Percentiles rank a stretch among this genome's conserved stretches.
These are phyloP conservation scores for Zingel zingel DNA, from an alignment of 2,113 vertebrate genomes.

Conservation along the genomic window DNA sequence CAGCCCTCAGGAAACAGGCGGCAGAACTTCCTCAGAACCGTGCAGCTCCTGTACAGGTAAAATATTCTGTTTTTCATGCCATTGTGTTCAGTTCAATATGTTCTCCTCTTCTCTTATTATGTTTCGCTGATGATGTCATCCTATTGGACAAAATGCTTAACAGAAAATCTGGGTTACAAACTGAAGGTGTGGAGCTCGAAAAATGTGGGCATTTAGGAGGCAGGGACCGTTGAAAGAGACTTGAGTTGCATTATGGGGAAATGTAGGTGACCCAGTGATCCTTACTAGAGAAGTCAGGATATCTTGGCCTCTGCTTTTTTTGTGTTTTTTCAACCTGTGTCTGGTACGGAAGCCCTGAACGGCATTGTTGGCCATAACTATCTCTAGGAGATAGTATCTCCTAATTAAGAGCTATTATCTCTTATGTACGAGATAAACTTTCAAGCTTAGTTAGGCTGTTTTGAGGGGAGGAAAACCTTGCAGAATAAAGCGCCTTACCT, in stretches of 20 bases:
- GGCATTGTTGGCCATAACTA: too few relatives aligned
- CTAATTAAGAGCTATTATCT: too few relatives aligned
- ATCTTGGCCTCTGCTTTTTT: not conserved
- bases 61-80: not conserved
- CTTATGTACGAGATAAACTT: too few relatives aligned
- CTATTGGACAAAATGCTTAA: not conserved
- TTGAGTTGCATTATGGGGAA: conserved; percentile 1
- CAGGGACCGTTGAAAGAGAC: too few relatives aligned
- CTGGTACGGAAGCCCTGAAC: too few relatives aligned
- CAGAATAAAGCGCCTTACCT: too few relatives aligned
- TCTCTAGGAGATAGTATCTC: too few relatives aligned
- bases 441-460: too few relatives aligned
- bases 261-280: not conserved
- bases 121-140: not conserved
- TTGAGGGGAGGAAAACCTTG: too few relatives aligned
- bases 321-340: not conserved
- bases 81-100: not conserved
- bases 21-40: conserved; percentile 23
- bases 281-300: not conserved
- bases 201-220: not conserved
- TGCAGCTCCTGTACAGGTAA: conserved; percentile 66
- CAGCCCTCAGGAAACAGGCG: conserved; percentile 31
- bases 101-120: not conserved
- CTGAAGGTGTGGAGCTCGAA: not conserved
- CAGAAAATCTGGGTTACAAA: not conserved